Evolutionary conservation across 2,888 invertebrate species (phyloP).

Genomic region (Andrena hattorfiana): DNA sequence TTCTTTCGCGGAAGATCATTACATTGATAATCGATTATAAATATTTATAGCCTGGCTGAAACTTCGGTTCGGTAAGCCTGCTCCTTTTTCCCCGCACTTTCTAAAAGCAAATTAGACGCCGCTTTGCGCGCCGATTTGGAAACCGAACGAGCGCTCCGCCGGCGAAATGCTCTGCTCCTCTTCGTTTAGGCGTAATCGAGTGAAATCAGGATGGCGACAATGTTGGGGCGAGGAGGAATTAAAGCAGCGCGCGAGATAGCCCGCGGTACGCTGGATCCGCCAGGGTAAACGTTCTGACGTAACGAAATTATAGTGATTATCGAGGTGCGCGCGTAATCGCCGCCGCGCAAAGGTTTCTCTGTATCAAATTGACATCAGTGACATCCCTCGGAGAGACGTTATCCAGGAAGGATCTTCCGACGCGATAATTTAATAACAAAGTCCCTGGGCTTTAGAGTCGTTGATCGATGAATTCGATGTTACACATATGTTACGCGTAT

Average conservation of each 20-base stretch:
- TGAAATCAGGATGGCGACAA: neutral
- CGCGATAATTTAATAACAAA: conserved; percentile 26
- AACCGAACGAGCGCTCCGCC: neutral
- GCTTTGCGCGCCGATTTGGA: neutral
- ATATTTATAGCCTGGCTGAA: neutral
- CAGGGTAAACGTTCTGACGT: conserved; percentile 24
- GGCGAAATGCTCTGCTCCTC: neutral
- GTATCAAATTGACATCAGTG: conserved; percentile 10
- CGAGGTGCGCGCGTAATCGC: conserved; percentile 19
- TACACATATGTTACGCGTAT: neutral
- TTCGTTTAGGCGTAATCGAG: neutral
- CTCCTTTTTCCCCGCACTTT: conserved; percentile 22
- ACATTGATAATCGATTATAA: conserved; percentile 14
- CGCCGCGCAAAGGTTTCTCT: conserved; percentile 44
- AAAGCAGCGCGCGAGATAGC: neutral
- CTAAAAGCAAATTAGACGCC: neutral
- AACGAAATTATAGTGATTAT: conserved; percentile 60
- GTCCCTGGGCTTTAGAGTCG: neutral
- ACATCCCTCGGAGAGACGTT: neutral
- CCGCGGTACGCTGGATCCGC: conserved; percentile 17
- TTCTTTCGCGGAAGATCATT: conserved; percentile 12
- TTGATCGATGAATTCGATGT: neutral
- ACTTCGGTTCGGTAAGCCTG: neutral
- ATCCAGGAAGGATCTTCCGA: neutral
- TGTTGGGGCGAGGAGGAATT: neutral